Evolutionary conservation across 2,888 invertebrate genomes (phyloP).

Genomic region (Cylloceria caligata): DNA sequence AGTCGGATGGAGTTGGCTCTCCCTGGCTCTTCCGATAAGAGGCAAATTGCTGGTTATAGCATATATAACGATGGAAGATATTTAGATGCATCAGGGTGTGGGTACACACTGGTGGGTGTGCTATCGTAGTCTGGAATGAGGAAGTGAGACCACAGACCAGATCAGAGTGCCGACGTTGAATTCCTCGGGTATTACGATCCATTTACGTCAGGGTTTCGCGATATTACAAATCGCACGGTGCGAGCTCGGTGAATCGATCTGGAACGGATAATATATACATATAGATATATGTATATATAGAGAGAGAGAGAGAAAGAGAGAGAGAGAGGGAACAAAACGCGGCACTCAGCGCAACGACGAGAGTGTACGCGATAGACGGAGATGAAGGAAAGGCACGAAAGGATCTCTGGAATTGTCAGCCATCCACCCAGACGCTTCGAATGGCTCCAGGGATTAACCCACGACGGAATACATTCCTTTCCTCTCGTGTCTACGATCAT

Average conservation of each 20-base stretch:
- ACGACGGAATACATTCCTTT: conserved; percentile 78
- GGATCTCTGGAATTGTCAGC: conserved; percentile 81
- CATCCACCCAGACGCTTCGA: conserved; percentile 73
- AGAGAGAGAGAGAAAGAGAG: too few relatives aligned
- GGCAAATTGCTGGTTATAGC: conserved; percentile 51
- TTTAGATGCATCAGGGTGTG: conserved; percentile 43
- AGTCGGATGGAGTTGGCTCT: conserved; percentile 34
- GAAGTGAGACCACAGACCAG: conserved; percentile 43
- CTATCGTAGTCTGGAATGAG: conserved; percentile 41
- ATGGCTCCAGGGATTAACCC: conserved; percentile 81
- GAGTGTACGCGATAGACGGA: conserved; percentile 26
- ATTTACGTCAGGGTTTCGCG: conserved; percentile 77
- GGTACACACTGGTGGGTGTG: conserved; percentile 3
- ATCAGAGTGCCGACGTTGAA: conserved; percentile 68
- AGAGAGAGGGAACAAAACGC: too few relatives aligned
- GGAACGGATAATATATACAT: conserved; percentile 57
- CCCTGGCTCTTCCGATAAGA: conserved; percentile 12
- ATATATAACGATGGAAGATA: conserved; percentile 35
- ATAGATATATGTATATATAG: conserved; percentile 8
- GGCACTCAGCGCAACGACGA: conserved; percentile 5
- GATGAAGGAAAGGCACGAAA: conserved; percentile 49
- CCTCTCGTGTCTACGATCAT: conserved; percentile 42
- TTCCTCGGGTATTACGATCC: conserved; percentile 77
- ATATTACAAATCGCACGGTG: conserved; percentile 76
- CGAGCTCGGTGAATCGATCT: conserved; percentile 64